Evolutionary conservation across 2,888 invertebrate species (phyloP).

Genomic region (Lochmaea crataegi): DNA sequence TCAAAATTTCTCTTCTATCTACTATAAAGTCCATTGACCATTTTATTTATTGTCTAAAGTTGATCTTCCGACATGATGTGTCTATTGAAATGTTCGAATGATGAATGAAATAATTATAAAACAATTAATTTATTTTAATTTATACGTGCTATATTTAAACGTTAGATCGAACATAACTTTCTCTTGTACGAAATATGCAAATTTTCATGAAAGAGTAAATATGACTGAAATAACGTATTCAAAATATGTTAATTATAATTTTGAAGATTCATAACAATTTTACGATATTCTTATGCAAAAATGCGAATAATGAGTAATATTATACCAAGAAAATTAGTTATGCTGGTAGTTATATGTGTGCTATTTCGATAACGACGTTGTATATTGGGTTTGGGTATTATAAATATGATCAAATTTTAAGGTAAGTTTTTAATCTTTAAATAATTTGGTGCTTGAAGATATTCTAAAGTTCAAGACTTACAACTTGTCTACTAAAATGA

Average conservation of each 20-base stretch:
- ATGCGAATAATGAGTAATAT: conserved; percentile 4
- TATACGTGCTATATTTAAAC: not conserved
- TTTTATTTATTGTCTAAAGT: not conserved
- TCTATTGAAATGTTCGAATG: not conserved
- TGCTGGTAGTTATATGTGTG: conserved; percentile 4
- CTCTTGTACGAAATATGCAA: conserved; percentile 4
- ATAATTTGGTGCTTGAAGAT: no score
- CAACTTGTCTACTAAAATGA: no score
- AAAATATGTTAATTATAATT: conserved; percentile 2
- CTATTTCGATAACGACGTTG: not conserved
- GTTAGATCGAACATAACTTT: not conserved
- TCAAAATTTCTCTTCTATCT: not conserved
- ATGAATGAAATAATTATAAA: not conserved
- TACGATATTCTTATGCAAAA: conserved; percentile 4
- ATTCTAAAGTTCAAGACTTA: no score
- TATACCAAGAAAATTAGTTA: not conserved
- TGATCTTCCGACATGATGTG: not conserved
- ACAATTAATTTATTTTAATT: not conserved
- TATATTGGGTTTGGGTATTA: not conserved
- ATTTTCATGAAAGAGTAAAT: not conserved
- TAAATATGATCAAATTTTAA: not conserved
- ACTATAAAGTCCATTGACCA: not conserved
- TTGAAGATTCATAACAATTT: not conserved
- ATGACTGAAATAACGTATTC: not conserved
- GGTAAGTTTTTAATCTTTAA: no score